Conservation (phyloP, 1,140 invertebrate species). For the Drosophila auraria region DNA sequence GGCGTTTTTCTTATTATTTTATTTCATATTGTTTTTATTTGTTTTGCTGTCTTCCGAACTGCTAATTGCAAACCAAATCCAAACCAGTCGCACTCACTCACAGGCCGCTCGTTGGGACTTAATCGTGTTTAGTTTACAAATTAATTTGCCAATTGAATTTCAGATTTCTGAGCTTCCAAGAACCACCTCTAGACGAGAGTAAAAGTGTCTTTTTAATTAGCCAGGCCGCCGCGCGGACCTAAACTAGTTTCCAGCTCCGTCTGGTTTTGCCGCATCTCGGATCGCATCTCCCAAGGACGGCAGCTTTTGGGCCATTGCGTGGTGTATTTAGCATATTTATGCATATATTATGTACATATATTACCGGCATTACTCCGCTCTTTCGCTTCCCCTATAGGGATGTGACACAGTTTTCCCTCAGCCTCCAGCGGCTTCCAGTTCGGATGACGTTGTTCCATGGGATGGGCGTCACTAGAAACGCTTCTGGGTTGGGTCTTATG, state of each 20-base stretch:
- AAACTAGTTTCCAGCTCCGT: conserved; percentile 52
- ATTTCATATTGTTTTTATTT: conserved; percentile 10
- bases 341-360: conserved; percentile 64
- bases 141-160: conserved; percentile 59
- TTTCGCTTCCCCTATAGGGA: conserved; percentile 21
- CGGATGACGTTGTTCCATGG: not conserved
- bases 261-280: conserved; percentile 39
- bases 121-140: conserved; percentile 51
- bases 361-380: conserved; percentile 26
- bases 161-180: conserved; percentile 37
- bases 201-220: conserved; percentile 56
- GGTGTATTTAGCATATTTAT: conserved; percentile 61
- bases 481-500: not conserved
- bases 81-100: conserved; percentile 24
- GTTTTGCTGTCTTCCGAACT: conserved; percentile 6
- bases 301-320: conserved; percentile 61
- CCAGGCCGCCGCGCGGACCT: conserved; percentile 13
- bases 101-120: not conserved
- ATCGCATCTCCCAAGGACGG: conserved; percentile 53
- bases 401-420: conserved; percentile 53
- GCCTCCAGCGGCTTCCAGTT: not conserved
- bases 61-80: conserved; percentile 46
- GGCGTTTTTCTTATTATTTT: conserved; percentile 26
- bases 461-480: not conserved
- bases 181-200: conserved; percentile 38